Base-by-base conservation (phyloP, 2,113 vertebrate species). In the Rhodinocichla rosea region DNA sequence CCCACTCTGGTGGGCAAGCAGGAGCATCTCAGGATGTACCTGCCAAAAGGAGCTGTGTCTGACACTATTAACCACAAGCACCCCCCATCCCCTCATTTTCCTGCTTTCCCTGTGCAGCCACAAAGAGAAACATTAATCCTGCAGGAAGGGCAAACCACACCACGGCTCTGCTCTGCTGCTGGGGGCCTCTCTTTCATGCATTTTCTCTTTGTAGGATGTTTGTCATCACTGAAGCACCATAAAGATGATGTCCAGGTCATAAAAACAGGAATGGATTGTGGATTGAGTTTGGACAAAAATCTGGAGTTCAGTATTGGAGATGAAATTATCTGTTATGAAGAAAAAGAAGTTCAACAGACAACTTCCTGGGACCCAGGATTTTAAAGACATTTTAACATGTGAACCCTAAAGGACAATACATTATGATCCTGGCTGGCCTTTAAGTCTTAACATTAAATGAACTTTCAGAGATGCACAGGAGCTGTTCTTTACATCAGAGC, bases 311-410 rank as follows among this genome's bases (percentile, higher is more conserved):
- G 23, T 60, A 53, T 97, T 30, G 99, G 99, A 64, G 99, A 99
- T 74, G 83, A 97, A 94, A 92, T 99, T 9, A n/a, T 98, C 64
- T 99, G 99, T 89, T 99, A 98, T 1, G 98, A 98, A 96, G 98
- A 98, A 84, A 95, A 97, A 49, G 95, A 98, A 55, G 50, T 94
- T 6, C 92, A 80, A 9, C 98, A 98, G 92, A 98, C 89, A 90
- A 99, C 97, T 42, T 98, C 98, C 33, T 99, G 99, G 99, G 97
- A 99, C 84, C 99, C 99, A 3, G 99, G 99, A 79, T 99, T 99
- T 98, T 99, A 98, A 97, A 86, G 70, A 30, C 4, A 62, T 67
- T 44, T 60, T 57, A 87, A 79, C 39, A n/a, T 26, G 2, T 62
- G 47, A 47, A 52, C 39, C 77, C 37, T 77, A 62, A 94, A 82